phyloP scores from a whole-genome alignment of 1,140 invertebrate genomes.

The Zaprionus lachaisei region DNA sequence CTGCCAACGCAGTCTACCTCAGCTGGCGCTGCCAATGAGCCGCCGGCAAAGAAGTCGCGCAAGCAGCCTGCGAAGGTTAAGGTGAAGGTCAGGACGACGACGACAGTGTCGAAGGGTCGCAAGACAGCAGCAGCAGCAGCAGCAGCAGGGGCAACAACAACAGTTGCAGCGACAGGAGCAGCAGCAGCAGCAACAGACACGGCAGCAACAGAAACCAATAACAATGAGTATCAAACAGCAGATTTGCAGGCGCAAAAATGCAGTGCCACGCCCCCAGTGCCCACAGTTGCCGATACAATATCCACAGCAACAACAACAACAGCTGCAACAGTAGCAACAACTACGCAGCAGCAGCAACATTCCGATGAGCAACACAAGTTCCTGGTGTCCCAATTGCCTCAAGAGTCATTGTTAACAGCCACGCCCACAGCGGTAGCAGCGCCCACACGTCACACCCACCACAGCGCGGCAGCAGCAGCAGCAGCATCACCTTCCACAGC shows the following conservation, averaged over 20 bases:
- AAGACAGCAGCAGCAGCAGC: slow-evolving; percentile 12
- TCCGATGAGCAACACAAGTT: slow-evolving; percentile 71
- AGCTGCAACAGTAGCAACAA: slow-evolving; percentile 22
- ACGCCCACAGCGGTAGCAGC: neutral
- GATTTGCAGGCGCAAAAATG: slow-evolving; percentile 68
- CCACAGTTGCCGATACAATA: slow-evolving; percentile 16
- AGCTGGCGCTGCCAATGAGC: slow-evolving; percentile 8
- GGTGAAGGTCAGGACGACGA: slow-evolving; percentile 37
- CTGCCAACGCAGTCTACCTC: slow-evolving; percentile 35
- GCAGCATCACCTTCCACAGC: slow-evolving; percentile 12
- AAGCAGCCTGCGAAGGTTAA: slow-evolving; percentile 36
- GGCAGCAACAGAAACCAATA: slow-evolving; percentile 59
- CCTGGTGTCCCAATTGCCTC: slow-evolving; percentile 50
- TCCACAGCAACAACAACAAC: slow-evolving; percentile 3
- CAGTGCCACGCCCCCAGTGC: slow-evolving; percentile 32
- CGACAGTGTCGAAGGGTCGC: slow-evolving; percentile 34
- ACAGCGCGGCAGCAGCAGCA: neutral
- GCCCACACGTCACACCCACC: slow-evolving; percentile 4
- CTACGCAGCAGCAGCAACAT: slow-evolving; percentile 56
- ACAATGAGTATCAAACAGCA: slow-evolving; percentile 73
- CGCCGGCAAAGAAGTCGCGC: slow-evolving; percentile 31
- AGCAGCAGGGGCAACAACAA: no score
- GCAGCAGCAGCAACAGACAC: neutral
- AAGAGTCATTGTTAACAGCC: slow-evolving; percentile 9
- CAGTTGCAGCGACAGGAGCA: no score